These are phyloP conservation scores for Sminthurinus signatus DNA, from an alignment of 1,140 invertebrate genomes.

Conservation along the genomic window DNA sequence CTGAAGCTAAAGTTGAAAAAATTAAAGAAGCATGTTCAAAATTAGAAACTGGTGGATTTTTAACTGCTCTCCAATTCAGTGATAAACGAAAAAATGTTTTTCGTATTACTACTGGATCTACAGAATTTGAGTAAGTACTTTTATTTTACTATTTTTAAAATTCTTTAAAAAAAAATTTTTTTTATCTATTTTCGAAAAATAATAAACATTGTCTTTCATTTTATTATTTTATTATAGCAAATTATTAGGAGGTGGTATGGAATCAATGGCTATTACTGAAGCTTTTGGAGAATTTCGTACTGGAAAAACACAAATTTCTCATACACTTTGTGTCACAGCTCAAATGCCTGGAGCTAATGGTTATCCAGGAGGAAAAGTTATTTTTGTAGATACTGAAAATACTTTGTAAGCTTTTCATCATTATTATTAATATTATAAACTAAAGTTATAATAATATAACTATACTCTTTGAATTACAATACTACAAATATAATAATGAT, in stretches of 20 bases:
- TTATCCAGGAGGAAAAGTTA: conserved; percentile 70
- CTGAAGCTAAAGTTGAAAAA: conserved; percentile 73
- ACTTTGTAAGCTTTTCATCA: conserved; percentile 64
- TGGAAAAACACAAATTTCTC: conserved; percentile 70
- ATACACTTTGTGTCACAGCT: conserved; percentile 69
- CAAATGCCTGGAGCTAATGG: conserved; percentile 62
- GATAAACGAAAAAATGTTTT: conserved; percentile 65
- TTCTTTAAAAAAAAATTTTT: too few relatives aligned
- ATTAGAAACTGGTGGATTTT: conserved; percentile 55
- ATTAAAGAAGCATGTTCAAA: conserved; percentile 69
- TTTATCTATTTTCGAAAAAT: neutral
- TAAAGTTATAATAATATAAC: neutral
- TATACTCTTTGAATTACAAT: too few relatives aligned
- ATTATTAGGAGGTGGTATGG: conserved; percentile 70
- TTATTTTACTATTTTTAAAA: conserved; percentile 10
- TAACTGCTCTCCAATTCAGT: conserved; percentile 67
- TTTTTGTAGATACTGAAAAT: conserved; percentile 74
- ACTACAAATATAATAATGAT: too few relatives aligned
- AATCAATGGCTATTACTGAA: conserved; percentile 85
- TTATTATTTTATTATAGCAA: conserved; percentile 51
- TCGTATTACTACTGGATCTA: conserved; percentile 64
- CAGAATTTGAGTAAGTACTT: conserved; percentile 60
- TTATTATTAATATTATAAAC: neutral
- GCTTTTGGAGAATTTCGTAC: conserved; percentile 82
- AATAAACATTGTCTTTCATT: conserved; percentile 1